These are phyloP conservation scores for Maniola jurtina DNA, from an alignment of 1,140 invertebrate species.

Conservation along the genomic window DNA sequence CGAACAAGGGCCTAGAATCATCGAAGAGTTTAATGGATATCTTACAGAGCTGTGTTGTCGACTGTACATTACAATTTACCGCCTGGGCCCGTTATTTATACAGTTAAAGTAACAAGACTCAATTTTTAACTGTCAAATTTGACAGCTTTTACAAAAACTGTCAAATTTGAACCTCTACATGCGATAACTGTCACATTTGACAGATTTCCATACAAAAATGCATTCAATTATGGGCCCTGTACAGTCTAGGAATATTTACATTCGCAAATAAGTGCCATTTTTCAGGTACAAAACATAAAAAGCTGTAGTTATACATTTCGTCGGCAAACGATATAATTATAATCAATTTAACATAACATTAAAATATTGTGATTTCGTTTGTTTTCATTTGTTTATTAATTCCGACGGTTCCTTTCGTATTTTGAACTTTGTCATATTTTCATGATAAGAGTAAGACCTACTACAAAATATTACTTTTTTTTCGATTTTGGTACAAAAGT, in stretches of 20 bases:
- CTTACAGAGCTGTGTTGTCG: slow-evolving; percentile 21
- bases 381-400: not conserved
- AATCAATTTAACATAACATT: slow-evolving; percentile 1
- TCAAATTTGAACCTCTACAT: not conserved
- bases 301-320: slow-evolving; percentile 18
- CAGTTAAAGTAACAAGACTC: not conserved
- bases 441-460: not conserved
- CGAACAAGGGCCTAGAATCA: too few species aligned
- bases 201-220: too few species aligned
- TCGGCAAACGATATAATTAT: slow-evolving; percentile 16
- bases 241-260: slow-evolving; percentile 42
- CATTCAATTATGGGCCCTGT: not conserved
- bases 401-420: not conserved
- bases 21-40: slow-evolving; percentile 4
- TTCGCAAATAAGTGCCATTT: slow-evolving; percentile 47
- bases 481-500: too few species aligned
- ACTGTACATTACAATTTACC: slow-evolving; percentile 15
- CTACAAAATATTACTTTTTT: not conserved
- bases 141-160: not conserved
- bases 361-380: not conserved
- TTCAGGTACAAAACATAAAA: slow-evolving; percentile 44
- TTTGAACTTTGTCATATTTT: not conserved
- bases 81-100: not conserved
- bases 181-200: too few species aligned
- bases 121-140: not conserved